Evolutionary conservation across 2,797 vertebrate genomes (phyloP).

Genomic region (Enteromius trimaculatus): DNA sequence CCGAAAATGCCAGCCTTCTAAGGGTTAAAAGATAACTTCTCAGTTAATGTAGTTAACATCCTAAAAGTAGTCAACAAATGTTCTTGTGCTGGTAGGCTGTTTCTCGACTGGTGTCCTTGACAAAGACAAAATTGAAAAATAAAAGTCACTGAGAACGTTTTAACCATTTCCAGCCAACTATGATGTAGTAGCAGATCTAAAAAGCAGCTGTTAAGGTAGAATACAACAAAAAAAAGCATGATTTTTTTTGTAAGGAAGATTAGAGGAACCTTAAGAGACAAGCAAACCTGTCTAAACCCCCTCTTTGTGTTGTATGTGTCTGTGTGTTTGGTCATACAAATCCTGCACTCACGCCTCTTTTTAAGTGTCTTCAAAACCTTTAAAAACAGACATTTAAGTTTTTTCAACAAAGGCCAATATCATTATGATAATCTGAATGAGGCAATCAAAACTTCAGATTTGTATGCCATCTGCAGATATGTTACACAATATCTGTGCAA

Average conservation of each 20-base stretch:
- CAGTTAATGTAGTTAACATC: slow-evolving; percentile 3
- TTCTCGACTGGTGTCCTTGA: slow-evolving; percentile 39
- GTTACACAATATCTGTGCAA: slow-evolving; percentile 68
- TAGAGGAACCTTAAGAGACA: slow-evolving; percentile 15
- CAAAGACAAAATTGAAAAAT: slow-evolving; percentile 47
- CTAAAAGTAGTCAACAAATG: slow-evolving; percentile 5
- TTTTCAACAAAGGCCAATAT: neutral
- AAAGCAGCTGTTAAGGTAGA: slow-evolving; percentile 45
- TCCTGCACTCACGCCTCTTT: slow-evolving; percentile 52
- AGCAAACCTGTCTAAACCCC: slow-evolving; percentile 69
- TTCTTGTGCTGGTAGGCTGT: slow-evolving; percentile 4
- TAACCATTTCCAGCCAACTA: slow-evolving; percentile 68
- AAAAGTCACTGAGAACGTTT: slow-evolving; percentile 49
- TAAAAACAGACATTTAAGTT: neutral
- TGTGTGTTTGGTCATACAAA: slow-evolving; percentile 78
- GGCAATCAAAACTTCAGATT: slow-evolving; percentile 70
- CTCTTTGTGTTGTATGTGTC: slow-evolving; percentile 79
- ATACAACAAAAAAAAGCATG: neutral
- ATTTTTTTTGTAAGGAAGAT: slow-evolving; percentile 23
- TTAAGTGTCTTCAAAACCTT: neutral
- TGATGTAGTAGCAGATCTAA: slow-evolving; percentile 24
- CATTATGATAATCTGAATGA: neutral
- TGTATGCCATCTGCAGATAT: slow-evolving; percentile 70
- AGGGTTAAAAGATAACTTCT: slow-evolving; percentile 70
- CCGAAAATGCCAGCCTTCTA: slow-evolving; percentile 72